Evolutionary conservation across 1,140 invertebrate species (phyloP), one percentile per base, ranked within the genome.

Genomic region (Tribolium madens): DNA sequence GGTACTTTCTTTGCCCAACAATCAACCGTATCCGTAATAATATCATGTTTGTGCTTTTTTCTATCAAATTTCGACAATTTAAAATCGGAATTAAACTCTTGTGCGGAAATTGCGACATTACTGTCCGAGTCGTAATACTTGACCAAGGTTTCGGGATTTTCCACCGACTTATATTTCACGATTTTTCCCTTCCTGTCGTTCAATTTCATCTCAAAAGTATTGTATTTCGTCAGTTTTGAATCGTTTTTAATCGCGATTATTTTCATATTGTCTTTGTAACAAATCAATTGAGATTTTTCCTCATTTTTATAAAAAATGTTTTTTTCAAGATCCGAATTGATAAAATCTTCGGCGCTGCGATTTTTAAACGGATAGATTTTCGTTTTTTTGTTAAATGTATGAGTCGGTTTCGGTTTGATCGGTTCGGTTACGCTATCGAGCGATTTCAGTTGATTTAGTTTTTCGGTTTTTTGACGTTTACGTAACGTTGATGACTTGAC

Each of bases 1-100:
- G 64, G 79, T 46, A 42, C 80, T 79, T 80, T 85, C 74, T 78
- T 86, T 71, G 86, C 84, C 90, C 91, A 91, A 13, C 88, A 87
- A 81, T 91, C 90, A 7, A 91, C 90, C 0, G 91, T 91, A 80
- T 89, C 87, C 52, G 87, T 88, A 75, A 91, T 90, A 47, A 91
- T 86, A 80, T 90, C 88, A 73, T 89, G 80, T 69, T 78, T 83
- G 64, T 89, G 73, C 75, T 73, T 80, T 31, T 80, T 78, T 57
- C 79, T 46, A 13, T 78, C 78, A 18, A 78, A 79, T 75, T 80
- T 81, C 4, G 81, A 69, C n/a, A 81, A 12, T 76, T 78, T 81
- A 74, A 81, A 84, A 36, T 77, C 78, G 0, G 79, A 80, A 64
- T 82, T 78, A 36, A 85, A 83, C 36, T 85, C 81, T 73, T 84